phyloP scores from a whole-genome alignment of 2,797 vertebrate genomes.

The Lacerta viridis region DNA sequence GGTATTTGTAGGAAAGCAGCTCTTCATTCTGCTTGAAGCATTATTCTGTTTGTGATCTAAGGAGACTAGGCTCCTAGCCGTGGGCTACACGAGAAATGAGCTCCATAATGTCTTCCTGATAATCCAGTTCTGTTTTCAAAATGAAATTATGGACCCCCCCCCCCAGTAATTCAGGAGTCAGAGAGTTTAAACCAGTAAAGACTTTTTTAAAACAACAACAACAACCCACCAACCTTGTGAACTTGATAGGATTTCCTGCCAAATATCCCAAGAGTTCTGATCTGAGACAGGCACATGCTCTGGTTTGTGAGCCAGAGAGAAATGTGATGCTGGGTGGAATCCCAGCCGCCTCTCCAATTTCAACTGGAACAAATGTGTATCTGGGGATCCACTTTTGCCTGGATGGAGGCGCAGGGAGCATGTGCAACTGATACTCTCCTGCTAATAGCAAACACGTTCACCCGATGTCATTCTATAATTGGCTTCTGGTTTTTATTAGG shows the following conservation, averaged over 20 bases:
- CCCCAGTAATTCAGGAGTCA: slow-evolving; percentile 18
- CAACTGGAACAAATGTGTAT: background rate
- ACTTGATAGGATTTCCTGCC: background rate
- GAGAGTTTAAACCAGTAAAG: slow-evolving; percentile 2
- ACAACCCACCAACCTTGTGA: background rate
- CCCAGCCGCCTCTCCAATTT: background rate
- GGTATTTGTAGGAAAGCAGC: background rate
- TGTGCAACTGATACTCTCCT: background rate
- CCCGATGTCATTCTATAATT: background rate
- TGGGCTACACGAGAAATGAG: background rate
- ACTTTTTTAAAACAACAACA: background rate
- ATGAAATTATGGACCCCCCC: background rate
- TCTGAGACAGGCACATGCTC: background rate
- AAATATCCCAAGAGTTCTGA: background rate
- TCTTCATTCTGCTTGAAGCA: no score
- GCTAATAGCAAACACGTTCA: rapidly evolving
- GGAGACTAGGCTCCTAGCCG: background rate
- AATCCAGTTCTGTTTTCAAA: slow-evolving; percentile 30
- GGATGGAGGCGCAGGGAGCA: background rate
- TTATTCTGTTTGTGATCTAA: background rate
- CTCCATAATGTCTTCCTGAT: background rate
- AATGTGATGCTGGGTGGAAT: background rate
- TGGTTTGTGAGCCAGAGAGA: background rate
- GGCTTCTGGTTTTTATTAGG: slow-evolving; percentile 2
- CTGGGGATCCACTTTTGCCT: rapidly evolving